phyloP scores from a whole-genome alignment of 1,140 invertebrate genomes.

The Aphidius ervi region DNA sequence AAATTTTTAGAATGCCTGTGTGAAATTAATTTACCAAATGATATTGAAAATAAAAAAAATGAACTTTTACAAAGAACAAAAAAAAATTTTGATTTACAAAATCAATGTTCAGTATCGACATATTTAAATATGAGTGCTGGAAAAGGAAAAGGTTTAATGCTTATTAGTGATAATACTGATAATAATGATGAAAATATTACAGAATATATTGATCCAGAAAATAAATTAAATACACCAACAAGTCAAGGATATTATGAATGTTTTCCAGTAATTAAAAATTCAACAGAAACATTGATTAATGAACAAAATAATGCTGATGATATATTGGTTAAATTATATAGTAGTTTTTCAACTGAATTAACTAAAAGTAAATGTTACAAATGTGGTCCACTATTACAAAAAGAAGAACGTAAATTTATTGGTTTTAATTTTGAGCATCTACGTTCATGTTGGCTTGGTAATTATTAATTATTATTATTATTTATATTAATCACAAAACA shows the following conservation, averaged over 20 bases:
- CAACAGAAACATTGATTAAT: background rate
- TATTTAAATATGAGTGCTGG: conserved; percentile 45
- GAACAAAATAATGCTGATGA: background rate
- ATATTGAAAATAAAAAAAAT: conserved; percentile 30
- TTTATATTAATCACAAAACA: background rate
- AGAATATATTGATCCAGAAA: conserved; percentile 35
- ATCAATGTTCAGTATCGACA: conserved; percentile 27
- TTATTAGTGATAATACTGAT: background rate
- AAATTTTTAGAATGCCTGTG: conserved; percentile 40
- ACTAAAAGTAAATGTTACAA: conserved; percentile 32
- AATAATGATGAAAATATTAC: conserved; percentile 21
- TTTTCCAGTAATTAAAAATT: conserved; percentile 18
- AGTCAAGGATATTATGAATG: conserved; percentile 39
- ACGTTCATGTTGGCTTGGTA: conserved; percentile 40
- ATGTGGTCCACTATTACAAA: conserved; percentile 33
- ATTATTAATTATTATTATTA: background rate
- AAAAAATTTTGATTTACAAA: conserved; percentile 25
- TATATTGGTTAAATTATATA: conserved; percentile 30
- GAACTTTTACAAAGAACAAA: conserved; percentile 36
- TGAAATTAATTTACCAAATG: conserved; percentile 34
- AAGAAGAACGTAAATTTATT: conserved; percentile 35
- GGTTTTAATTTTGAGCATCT: conserved; percentile 27
- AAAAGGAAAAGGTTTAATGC: conserved; percentile 26
- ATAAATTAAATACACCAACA: conserved; percentile 4
- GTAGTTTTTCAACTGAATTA: conserved; percentile 32